Conservation (phyloP, 1,140 invertebrate species). For the Lycorma delicatula region DNA sequence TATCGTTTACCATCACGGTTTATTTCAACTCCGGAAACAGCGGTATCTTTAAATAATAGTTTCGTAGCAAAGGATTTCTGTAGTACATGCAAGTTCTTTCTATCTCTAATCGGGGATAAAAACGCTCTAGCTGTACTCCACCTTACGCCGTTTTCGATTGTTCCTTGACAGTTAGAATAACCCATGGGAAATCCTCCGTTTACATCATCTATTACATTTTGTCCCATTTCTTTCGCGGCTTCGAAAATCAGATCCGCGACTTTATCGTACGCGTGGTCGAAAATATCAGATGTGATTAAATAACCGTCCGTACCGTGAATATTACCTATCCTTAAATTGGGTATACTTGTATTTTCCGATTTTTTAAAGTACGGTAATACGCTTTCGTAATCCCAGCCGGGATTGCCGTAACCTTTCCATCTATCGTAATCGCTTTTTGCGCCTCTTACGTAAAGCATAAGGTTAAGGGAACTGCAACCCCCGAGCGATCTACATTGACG, state of each 20-base stretch:
- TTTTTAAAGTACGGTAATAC: constrained; percentile 78
- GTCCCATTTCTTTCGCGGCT: constrained; percentile 59
- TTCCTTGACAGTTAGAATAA: constrained; percentile 62
- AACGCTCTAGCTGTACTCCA: constrained; percentile 85
- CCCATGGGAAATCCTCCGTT: constrained; percentile 73
- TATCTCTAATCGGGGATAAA: constrained; percentile 49
- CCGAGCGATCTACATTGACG: constrained; percentile 43
- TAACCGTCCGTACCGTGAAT: constrained; percentile 67
- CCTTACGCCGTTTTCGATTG: constrained; percentile 70
- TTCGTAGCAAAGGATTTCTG: constrained; percentile 54
- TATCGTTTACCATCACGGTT: constrained; percentile 47
- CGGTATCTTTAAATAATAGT: constrained; percentile 57
- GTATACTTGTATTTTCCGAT: constrained; percentile 71
- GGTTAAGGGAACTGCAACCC: constrained; percentile 51
- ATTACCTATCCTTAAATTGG: constrained; percentile 44
- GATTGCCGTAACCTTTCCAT: constrained; percentile 57
- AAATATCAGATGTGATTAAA: constrained; percentile 63
- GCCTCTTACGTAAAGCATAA: constrained; percentile 56
- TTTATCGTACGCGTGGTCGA: constrained; percentile 37
- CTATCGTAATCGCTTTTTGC: constrained; percentile 56
- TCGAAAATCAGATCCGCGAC: constrained; percentile 47
- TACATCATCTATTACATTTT: constrained; percentile 72
- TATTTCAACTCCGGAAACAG: constrained; percentile 63
- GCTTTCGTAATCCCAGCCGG: constrained; percentile 59
- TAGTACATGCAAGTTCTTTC: constrained; percentile 54